Conservation (phyloP, 2,888 invertebrate genomes). For the Tribolium freemani region DNA sequence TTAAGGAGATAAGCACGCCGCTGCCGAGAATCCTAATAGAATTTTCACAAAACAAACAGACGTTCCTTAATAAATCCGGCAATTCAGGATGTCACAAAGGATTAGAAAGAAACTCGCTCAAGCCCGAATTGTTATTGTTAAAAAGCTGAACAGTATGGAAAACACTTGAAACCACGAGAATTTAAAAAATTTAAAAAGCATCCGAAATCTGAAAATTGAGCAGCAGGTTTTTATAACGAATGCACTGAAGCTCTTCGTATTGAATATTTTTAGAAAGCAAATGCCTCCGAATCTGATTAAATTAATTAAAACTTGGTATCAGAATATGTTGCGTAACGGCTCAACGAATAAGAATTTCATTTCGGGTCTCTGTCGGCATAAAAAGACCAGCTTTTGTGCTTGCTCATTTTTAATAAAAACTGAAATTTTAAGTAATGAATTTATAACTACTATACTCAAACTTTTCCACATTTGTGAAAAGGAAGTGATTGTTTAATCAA, state of each 20-base stretch:
- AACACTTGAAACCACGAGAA: no score
- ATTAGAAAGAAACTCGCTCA: not conserved
- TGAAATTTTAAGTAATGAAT: not conserved
- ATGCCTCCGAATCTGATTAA: not conserved
- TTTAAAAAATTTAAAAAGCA: no score
- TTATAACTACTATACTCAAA: not conserved
- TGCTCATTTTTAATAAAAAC: not conserved
- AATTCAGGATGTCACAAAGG: slow-evolving; percentile 2
- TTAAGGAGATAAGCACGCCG: slow-evolving; percentile 25
- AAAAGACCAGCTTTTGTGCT: not conserved
- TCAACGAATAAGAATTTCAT: not conserved
- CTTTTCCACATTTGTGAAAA: not conserved
- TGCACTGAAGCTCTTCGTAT: not conserved
- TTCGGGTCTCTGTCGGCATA: not conserved
- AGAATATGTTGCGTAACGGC: not conserved
- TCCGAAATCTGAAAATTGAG: no score
- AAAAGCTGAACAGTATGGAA: not conserved
- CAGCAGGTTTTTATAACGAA: no score
- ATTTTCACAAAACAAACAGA: slow-evolving; percentile 26
- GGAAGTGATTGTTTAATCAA: not conserved
- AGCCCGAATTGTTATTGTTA: not conserved
- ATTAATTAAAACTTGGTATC: not conserved
- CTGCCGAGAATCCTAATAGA: slow-evolving; percentile 21
- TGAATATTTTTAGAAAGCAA: not conserved
- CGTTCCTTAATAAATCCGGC: slow-evolving; percentile 5